Base-by-base conservation (phyloP, 1,140 invertebrate species). In the Bombus confusus region DNA sequence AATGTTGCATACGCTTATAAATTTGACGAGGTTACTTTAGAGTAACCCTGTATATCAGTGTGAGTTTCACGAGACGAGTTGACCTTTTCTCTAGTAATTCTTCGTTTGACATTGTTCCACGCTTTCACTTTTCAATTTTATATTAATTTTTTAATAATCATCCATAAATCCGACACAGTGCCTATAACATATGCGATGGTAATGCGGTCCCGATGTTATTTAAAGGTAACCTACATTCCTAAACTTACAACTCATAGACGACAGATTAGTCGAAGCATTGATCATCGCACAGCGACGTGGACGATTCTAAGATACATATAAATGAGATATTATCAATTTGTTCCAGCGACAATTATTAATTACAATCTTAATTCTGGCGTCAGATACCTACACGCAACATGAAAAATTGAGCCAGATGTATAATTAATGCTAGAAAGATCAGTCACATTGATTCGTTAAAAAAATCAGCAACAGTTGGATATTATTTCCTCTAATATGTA, bases 41-140 rank as follows among this genome's bases (percentile, higher is more conserved):
- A 28, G 15, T 13, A n/a, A 41, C 25, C 69, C 39, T 41, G 28
- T 57, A 72, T 25, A 34, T 66, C n/a, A n/a, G 8, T 10, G 10
- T 15, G 39, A 6, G 25, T 80, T 80, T 52, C 64, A 66, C 28
- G 57, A 34, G 59, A 64, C 43, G 64, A n/a, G 31, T 5, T 62
- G 41, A 28, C n/a, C 39, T 72, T 66, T 71, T 18, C 2, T 41
- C 4, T 12, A 1, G 22, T 64, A 18, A 18, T 39, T 43, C 66
- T 34, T 80, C 22, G 3, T 47, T 69, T 43, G 76, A 66, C 39
- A 43, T 64, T 41, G 15, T 41, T 78, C 5, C 13, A 22, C 39
- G 43, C 78, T 80, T 80, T 80, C 78, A 74, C 80, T 62, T 81
- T 41, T 62, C 66, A 25, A 52, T 28, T 41, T 41, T 72, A 41